phyloP scores from a whole-genome alignment of 2,797 vertebrate species.

The Tiaroga cobitis region DNA sequence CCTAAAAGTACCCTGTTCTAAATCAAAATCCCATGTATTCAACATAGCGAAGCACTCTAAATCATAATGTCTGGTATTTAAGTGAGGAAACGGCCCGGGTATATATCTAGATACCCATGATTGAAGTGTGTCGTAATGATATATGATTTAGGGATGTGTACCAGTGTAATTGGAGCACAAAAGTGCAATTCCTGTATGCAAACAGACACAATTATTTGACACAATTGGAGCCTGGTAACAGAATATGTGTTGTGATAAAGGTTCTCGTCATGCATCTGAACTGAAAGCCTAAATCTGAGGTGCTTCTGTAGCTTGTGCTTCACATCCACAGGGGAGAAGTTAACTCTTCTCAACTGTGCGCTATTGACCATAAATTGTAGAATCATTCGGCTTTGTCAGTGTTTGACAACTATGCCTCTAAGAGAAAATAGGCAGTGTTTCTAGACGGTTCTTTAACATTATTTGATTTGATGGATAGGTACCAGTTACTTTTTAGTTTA shows the following conservation, averaged over 20 bases:
- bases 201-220: neutral
- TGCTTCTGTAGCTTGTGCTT: neutral
- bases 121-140: slow-evolving; percentile 12
- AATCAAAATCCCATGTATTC: slow-evolving; percentile 13
- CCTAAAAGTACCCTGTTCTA: neutral
- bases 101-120: slow-evolving; percentile 5
- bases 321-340: neutral
- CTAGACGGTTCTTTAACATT: neutral
- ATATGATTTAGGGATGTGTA: slow-evolving; percentile 10
- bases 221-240: slow-evolving; percentile 7
- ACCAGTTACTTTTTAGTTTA: neutral
- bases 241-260: neutral
- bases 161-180: slow-evolving; percentile 10
- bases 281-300: neutral
- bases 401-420: neutral
- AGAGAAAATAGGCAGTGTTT: neutral
- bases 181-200: slow-evolving; percentile 35
- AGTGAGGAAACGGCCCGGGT: neutral
- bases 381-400: neutral
- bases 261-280: neutral
- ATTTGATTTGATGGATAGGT: neutral
- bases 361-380: neutral
- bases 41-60: neutral
- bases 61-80: slow-evolving; percentile 16
- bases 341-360: neutral